phyloP scores from a whole-genome alignment of 2,113 vertebrate species.

The Neolamprologus cancellatus region DNA sequence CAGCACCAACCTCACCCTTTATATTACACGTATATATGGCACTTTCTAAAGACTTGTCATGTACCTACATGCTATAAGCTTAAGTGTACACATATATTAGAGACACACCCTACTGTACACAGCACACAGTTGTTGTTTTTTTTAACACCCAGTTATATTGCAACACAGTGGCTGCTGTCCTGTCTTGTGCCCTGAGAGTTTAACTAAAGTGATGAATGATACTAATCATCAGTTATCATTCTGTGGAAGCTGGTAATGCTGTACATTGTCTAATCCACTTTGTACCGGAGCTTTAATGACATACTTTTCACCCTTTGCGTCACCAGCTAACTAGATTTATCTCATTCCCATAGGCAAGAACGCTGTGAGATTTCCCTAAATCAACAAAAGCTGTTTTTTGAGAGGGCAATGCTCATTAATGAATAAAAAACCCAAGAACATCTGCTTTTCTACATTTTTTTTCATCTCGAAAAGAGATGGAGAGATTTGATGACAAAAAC shows the following conservation, averaged over 20 bases:
- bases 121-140: background rate
- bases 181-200: background rate
- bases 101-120: slow-evolving; percentile 20
- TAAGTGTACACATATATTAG: background rate
- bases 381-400: slow-evolving; percentile 59
- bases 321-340: slow-evolving; percentile 46
- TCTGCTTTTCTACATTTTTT: slow-evolving; percentile 26
- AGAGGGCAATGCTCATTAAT: slow-evolving; percentile 56
- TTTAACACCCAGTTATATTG: background rate
- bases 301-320: slow-evolving; percentile 45
- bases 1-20: background rate
- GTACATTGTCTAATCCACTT: slow-evolving; percentile 53
- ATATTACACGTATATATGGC: background rate
- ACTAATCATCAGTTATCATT: slow-evolving; percentile 27
- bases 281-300: slow-evolving; percentile 50
- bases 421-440: slow-evolving; percentile 39
- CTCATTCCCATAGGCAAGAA: slow-evolving; percentile 43
- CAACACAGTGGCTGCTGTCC: background rate
- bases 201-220: background rate
- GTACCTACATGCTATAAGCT: slow-evolving; percentile 15
- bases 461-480: slow-evolving; percentile 44
- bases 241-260: background rate
- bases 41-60: slow-evolving; percentile 20
- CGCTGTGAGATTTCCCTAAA: slow-evolving; percentile 40
- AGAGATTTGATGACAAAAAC: slow-evolving; percentile 54